Conservation (phyloP, 2,888 invertebrate genomes). For the Leuctra nigra region DNA sequence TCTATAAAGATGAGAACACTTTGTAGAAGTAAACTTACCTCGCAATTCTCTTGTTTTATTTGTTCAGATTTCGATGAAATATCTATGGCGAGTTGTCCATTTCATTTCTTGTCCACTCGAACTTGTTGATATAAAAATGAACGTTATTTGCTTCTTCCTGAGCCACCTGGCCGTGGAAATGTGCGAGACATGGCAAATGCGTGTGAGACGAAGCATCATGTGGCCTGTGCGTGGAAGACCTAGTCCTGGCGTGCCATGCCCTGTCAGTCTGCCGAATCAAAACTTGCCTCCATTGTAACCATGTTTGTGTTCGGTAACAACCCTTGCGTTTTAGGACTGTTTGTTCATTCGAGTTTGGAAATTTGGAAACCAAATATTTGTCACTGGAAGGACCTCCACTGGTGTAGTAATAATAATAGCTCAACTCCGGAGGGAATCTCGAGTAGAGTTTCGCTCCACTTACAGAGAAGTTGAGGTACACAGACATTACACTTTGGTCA, state of each 20-base stretch:
- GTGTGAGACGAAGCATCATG: too few species aligned
- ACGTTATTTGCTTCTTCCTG: neutral
- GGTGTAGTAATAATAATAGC: too few species aligned
- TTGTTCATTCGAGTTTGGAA: neutral
- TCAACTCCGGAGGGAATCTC: too few species aligned
- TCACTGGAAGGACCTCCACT: too few species aligned
- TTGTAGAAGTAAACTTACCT: neutral
- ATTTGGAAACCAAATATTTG: slow-evolving; percentile 25
- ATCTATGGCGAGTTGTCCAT: neutral
- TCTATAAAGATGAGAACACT: too few species aligned
- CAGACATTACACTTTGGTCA: too few species aligned
- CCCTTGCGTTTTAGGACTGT: neutral
- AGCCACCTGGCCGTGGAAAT: neutral
- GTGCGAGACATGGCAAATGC: too few species aligned
- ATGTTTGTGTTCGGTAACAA: neutral
- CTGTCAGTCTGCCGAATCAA: neutral
- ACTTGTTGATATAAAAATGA: slow-evolving; percentile 5
- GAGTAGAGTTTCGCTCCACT: too few species aligned
- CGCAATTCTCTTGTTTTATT: neutral
- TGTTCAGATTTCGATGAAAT: slow-evolving; percentile 1
- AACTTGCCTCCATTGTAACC: neutral
- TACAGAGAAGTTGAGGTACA: too few species aligned
- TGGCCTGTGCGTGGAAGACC: too few species aligned
- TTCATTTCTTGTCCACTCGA: neutral
- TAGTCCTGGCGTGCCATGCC: neutral